These are phyloP conservation scores for Scomber japonicus DNA, from an alignment of 2,113 vertebrate species.

Conservation along the genomic window DNA sequence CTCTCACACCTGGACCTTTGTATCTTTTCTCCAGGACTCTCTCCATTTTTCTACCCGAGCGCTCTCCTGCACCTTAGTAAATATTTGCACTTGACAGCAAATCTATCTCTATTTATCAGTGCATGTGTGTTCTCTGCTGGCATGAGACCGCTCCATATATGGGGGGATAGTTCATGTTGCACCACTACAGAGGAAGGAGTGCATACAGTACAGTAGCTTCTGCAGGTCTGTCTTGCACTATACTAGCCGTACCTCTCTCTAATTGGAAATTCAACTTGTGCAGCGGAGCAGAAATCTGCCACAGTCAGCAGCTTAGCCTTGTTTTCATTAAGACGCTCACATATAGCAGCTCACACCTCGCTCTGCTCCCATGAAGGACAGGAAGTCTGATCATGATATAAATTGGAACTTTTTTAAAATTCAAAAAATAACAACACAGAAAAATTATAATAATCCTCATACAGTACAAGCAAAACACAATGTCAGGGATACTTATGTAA, in stretches of 20 bases:
- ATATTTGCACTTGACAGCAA: slow-evolving; percentile 70
- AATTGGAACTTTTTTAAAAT: slow-evolving; percentile 32
- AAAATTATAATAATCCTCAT: neutral
- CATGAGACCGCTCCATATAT: neutral
- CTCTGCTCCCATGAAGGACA: slow-evolving; percentile 55
- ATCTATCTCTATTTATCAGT: slow-evolving; percentile 69
- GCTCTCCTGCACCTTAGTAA: slow-evolving; percentile 63
- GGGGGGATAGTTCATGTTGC: slow-evolving; percentile 31
- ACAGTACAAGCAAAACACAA: neutral
- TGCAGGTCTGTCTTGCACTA: slow-evolving; percentile 64
- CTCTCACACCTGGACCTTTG: slow-evolving; percentile 19
- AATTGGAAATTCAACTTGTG: slow-evolving; percentile 83
- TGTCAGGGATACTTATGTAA: neutral
- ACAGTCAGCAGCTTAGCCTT: slow-evolving; percentile 82
- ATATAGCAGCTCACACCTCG: slow-evolving; percentile 26
- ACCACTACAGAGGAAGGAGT: slow-evolving; percentile 40
- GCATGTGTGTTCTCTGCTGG: slow-evolving; percentile 26
- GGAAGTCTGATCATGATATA: slow-evolving; percentile 40
- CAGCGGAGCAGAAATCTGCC: slow-evolving; percentile 78
- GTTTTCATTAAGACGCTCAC: slow-evolving; percentile 76
- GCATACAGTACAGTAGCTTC: no score
- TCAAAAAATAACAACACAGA: no score
- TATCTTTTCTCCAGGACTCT: slow-evolving; percentile 15
- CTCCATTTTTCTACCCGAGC: slow-evolving; percentile 33
- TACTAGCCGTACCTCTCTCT: slow-evolving; percentile 56